A percentile compares a stretch with the other conserved stretches of the same genome.
Evolutionary conservation across 2,888 invertebrate species (phyloP).

Genomic region (Idaea straminata): DNA sequence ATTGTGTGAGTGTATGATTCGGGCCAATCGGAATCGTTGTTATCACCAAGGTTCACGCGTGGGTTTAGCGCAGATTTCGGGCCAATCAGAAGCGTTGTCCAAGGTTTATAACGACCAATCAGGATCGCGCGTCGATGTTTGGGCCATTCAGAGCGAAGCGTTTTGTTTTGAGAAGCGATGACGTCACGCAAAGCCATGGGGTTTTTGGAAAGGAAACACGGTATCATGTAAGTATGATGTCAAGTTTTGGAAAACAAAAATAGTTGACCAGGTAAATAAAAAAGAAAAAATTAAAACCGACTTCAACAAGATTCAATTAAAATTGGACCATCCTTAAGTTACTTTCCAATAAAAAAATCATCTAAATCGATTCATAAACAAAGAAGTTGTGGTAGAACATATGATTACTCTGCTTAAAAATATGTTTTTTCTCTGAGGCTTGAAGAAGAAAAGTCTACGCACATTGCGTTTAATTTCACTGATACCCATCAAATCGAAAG

Average conservation of each 20-base stretch:
- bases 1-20: conserved; percentile 5
- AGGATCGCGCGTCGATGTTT: conserved; percentile 12
- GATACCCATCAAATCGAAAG: no score
- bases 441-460: no score
- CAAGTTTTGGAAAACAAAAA: neutral
- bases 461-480: no score
- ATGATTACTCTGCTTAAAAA: no score
- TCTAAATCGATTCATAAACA: no score
- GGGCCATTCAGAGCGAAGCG: conserved; percentile 30
- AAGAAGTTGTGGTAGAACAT: no score
- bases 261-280: neutral
- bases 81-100: conserved; percentile 14
- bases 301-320: no score
- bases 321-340: no score
- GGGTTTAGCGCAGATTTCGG: conserved; percentile 26
- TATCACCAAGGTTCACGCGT: conserved; percentile 10
- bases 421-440: no score
- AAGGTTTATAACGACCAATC: neutral
- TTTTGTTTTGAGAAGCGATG: conserved; percentile 6
- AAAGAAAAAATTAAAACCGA: neutral
- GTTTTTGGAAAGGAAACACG: conserved; percentile 1
- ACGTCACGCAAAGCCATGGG: conserved; percentile 3
- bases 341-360: no score
- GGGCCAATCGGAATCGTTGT: conserved; percentile 8
- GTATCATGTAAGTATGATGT: neutral